phyloP scores from a whole-genome alignment of 2,888 invertebrate species.

The Caenorhabditis angaria region DNA sequence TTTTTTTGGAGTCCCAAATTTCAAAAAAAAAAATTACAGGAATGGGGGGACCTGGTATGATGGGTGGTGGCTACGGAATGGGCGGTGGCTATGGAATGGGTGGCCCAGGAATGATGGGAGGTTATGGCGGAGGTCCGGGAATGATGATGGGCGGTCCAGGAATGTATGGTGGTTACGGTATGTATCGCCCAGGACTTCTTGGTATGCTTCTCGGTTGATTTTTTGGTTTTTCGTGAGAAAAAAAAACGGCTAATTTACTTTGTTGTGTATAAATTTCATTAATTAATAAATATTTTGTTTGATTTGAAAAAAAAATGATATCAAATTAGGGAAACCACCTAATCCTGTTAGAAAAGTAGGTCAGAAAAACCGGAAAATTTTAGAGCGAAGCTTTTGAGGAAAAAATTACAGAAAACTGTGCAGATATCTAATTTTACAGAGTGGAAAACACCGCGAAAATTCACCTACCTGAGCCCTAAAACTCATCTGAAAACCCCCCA shows the following conservation, averaged over 20 bases:
- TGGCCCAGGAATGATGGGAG: background rate
- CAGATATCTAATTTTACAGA: too few relatives aligned
- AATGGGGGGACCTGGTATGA: constrained; percentile 2
- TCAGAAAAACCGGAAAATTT: too few relatives aligned
- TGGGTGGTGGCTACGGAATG: constrained; percentile 2
- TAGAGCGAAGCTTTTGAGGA: too few relatives aligned
- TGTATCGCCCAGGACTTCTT: background rate
- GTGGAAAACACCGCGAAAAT: too few relatives aligned
- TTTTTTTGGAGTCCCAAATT: too few relatives aligned
- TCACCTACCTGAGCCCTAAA: too few relatives aligned
- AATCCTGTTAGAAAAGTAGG: too few relatives aligned
- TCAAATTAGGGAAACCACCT: too few relatives aligned
- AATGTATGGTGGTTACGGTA: constrained; percentile 6
- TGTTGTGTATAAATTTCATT: background rate
- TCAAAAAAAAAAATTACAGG: too few relatives aligned
- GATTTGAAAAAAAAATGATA: too few relatives aligned
- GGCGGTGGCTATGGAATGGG: background rate
- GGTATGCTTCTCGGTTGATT: constrained; percentile 1
- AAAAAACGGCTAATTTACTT: background rate
- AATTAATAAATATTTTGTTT: background rate
- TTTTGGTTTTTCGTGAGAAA: background rate
- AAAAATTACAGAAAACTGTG: too few relatives aligned
- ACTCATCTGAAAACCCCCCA: too few relatives aligned
- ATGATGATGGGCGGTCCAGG: constrained; percentile 17
- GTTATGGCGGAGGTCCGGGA: constrained; percentile 23